Percentiles rank a stretch among this genome's conserved stretches.
phyloP scores from a whole-genome alignment of 37 sponge, comb jelly and placozoan species.

The Petrosia ficiformis region DNA sequence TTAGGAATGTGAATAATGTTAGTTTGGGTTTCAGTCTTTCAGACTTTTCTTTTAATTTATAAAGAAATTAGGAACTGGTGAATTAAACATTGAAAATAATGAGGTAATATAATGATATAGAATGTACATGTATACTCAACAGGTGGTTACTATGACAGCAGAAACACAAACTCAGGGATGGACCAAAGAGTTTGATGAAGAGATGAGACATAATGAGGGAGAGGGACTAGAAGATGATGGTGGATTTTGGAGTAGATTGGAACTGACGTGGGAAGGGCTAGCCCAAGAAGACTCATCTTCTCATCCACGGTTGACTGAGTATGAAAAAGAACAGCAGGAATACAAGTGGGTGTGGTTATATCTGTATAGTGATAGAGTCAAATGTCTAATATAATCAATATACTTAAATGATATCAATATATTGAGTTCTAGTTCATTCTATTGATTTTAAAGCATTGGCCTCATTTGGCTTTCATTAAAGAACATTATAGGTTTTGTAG shows the following conservation, averaged over 20 bases:
- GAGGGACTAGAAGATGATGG: slow-evolving; percentile 6
- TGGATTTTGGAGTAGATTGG: slow-evolving; percentile 47
- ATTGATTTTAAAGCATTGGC: no score
- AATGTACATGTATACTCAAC: background rate
- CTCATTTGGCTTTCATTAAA: no score
- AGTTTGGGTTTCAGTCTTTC: background rate
- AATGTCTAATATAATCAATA: no score
- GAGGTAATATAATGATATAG: background rate
- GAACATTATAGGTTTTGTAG: no score
- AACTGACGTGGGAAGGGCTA: slow-evolving; percentile 55
- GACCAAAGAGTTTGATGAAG: slow-evolving; percentile 31
- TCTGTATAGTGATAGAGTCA: no score
- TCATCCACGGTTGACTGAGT: slow-evolving; percentile 61
- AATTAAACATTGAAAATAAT: slow-evolving; percentile 36
- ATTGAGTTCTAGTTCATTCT: no score
- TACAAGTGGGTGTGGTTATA: no score
- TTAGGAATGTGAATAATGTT: no score
- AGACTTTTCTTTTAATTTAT: slow-evolving; percentile 33
- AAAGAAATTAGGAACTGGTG: slow-evolving; percentile 51
- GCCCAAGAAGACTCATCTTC: slow-evolving; percentile 23
- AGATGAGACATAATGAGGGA: background rate
- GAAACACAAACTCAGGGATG: background rate
- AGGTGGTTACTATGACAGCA: slow-evolving; percentile 6
- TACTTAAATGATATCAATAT: no score
- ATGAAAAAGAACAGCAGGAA: slow-evolving; percentile 4